These are phyloP conservation scores for Trichopria drosophilae DNA, from an alignment of 2,888 invertebrate species.

Conservation along the genomic window DNA sequence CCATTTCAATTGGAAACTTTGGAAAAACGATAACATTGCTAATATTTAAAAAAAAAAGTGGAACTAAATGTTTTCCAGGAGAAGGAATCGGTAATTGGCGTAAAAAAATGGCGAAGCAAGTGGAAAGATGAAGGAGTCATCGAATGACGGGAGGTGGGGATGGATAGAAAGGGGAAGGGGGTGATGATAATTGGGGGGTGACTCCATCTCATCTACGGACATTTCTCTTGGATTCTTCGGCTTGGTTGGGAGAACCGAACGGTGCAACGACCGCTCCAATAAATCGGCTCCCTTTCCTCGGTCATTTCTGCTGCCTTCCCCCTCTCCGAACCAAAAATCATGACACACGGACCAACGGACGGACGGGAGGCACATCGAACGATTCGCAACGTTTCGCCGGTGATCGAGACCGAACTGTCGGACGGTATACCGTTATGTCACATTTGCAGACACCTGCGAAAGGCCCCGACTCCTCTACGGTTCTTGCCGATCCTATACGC, in stretches of 20 bases:
- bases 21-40: background rate
- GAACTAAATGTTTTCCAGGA: background rate
- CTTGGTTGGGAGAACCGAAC: slow-evolving; percentile 28
- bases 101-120: too few relatives aligned
- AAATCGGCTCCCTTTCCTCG: slow-evolving; percentile 45
- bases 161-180: too few relatives aligned
- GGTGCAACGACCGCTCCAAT: slow-evolving; percentile 58
- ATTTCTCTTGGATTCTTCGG: slow-evolving; percentile 1
- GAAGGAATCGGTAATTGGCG: too few relatives aligned
- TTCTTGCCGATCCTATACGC: too few relatives aligned
- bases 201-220: slow-evolving; percentile 19
- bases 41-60: background rate
- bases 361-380: slow-evolving; percentile 3
- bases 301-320: slow-evolving; percentile 24
- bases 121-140: too few relatives aligned
- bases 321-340: slow-evolving; percentile 12
- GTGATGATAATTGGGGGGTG: too few relatives aligned
- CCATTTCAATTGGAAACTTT: too few relatives aligned
- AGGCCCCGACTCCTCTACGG: too few relatives aligned
- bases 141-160: too few relatives aligned
- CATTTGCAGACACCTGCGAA: slow-evolving; percentile 56
- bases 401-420: slow-evolving; percentile 39
- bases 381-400: slow-evolving; percentile 13
- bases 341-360: slow-evolving; percentile 12
- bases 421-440: slow-evolving; percentile 59